Conservation (phyloP, 2,888 invertebrate species). For the Plagodis pulveraria region DNA sequence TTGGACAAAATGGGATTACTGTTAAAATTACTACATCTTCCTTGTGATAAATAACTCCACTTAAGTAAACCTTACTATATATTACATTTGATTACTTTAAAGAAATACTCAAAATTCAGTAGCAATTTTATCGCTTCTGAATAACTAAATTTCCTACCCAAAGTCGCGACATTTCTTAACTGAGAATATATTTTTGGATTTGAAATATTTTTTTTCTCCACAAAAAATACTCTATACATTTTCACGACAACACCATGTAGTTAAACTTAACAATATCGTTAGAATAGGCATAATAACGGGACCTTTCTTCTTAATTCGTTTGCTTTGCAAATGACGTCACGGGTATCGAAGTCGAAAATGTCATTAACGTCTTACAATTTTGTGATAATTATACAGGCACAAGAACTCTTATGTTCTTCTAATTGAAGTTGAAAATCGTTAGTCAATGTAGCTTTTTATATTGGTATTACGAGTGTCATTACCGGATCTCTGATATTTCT, state of each 20-base stretch:
- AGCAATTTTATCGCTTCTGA: no score
- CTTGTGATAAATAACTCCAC: no score
- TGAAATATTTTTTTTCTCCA: background rate
- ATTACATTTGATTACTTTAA: no score
- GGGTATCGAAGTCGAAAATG: conserved; percentile 46
- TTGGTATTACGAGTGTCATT: conserved; percentile 48
- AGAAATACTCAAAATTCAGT: no score
- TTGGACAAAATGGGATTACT: no score
- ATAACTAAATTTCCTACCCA: no score
- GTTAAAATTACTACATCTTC: no score
- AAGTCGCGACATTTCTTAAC: no score
- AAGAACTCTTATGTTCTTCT: background rate
- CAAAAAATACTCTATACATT: background rate
- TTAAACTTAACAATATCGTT: conserved; percentile 26
- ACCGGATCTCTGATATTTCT: conserved; percentile 58
- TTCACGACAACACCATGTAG: conserved; percentile 10
- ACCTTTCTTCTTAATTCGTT: conserved; percentile 37
- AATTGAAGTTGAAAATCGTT: conserved; percentile 16
- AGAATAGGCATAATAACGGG: conserved; percentile 23
- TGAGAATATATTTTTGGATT: background rate
- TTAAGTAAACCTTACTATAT: no score
- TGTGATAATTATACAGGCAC: conserved; percentile 17
- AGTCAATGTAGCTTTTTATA: background rate
- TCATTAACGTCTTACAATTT: conserved; percentile 45
- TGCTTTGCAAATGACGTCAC: conserved; percentile 51